Evolutionary conservation across 1,140 invertebrate genomes (phyloP), one percentile per base, ranked within the genome.

Genomic region (Cyclina sinensis): DNA sequence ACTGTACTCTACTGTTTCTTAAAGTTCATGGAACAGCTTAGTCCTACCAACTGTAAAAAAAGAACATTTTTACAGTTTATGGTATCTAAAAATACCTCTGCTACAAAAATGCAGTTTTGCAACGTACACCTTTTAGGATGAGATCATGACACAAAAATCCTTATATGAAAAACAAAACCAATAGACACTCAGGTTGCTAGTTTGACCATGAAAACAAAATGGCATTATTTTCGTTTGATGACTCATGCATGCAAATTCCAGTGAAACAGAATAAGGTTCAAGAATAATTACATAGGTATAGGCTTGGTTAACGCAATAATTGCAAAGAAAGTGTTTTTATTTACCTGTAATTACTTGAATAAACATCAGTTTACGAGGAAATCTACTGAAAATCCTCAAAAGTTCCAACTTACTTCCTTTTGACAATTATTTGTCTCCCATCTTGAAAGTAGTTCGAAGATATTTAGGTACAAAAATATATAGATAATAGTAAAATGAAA

Each of bases 381-480:
- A 51, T 51, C 12, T 27, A 43, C 74, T 54, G 46, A 78, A 78
- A 78, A 51, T 48, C 48, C n/a, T 35, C 11, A 3, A 70, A 24
- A 51, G 5, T 51, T 30, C 74, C 43, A 78, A 78, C 74, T 78
- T 78, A 78, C 74, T 78, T 78, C 74, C 74, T 78, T 51, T 78
- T 78, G 74, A 78, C 74, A 78, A 78, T 78, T 78, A 78, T 48
- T 51, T 78, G 46, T 78, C 46, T 39, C 48, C 74, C 74, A 78
- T 78, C 74, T 78, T 78, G 74, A 78, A 78, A 78, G 46, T 78
- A 78, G 74, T 78, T 78, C 70, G n/a, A 3, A 48, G n/a, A 24
- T n/a, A n/a, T n/a, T 27, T 62, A 27, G 24, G 7, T n/a, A 27
- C 24, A 62, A 62, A 9, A 62, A 1, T 62, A 9, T n/a, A 62